Base-by-base conservation (phyloP, 2,797 vertebrate genomes). In the Myripristis jacobus region DNA sequence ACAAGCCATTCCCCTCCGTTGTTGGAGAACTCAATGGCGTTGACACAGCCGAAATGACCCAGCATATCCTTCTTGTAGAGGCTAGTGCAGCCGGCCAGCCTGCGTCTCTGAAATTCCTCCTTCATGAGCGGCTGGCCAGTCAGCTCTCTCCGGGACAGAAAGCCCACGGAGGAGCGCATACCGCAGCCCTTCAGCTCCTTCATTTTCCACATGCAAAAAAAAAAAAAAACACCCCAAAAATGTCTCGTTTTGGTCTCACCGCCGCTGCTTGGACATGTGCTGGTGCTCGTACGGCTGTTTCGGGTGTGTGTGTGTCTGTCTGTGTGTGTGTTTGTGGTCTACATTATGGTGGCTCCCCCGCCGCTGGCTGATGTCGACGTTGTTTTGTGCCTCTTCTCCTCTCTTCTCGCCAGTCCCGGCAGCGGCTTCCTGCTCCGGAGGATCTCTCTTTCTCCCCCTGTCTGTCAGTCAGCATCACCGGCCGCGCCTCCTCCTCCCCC, bases 21-120 rank as follows among this genome's bases (percentile, higher is more conserved):
- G 94, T 98, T 97, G 94, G 97, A 98, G 92, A 99, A 99, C 95
- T 99, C 98, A 85, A 99, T 98, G 93, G 98, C 98, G 94, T 99
- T 99, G 93, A 99, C 98, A 88, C 98, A 99, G 88, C 98, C 98
- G 92, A 98, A 99, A 92, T 99, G 98, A 54, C 97, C 98, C 78
- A 98, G 96, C 92, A 98, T 95, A 79, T 98, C 96, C 90, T 96
- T 97, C 93, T 96, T 96, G 94, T 93, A 99, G 89, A 99, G 96
- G 89, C 96, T 97, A 73, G 94, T 94, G 94, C 97, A 98, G 85
- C 96, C 96, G 44, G 94, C 94, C 91, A 98, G 91, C 89, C 98
- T 93, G 84, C 94, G 94, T 75, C 97, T 86, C 96, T 98, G 97
- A 89, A 98, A 98, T 79, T 98, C 96, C 72, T 97, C 96, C 94